Conservation (phyloP, 2,888 invertebrate species). For the Cetonia aurata region DNA sequence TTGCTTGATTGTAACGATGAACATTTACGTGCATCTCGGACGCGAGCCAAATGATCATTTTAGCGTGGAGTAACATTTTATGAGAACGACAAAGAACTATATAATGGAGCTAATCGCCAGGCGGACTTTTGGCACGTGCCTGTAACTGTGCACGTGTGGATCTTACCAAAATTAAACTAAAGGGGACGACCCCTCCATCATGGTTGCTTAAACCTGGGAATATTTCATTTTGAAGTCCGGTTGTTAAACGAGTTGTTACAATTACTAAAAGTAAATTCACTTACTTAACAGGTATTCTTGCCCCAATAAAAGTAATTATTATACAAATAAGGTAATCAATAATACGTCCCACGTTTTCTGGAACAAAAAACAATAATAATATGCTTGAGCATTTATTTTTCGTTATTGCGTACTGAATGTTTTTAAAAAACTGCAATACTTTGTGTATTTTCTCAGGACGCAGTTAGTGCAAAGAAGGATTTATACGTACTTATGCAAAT, state of each 20-base stretch:
- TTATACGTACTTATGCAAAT: too few species aligned
- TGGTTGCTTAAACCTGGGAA: conserved; percentile 56
- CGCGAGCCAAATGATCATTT: conserved; percentile 20
- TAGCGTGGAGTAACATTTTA: conserved; percentile 36
- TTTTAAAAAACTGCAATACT: too few species aligned
- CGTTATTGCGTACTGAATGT: too few species aligned
- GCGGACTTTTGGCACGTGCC: conserved; percentile 60
- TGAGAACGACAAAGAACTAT: conserved; percentile 48
- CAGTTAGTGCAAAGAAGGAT: too few species aligned
- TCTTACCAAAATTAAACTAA: conserved; percentile 45
- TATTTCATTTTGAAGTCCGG: conserved; percentile 55
- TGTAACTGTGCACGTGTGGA: conserved; percentile 31
- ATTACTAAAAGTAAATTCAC: conserved; percentile 51
- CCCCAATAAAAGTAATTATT: too few species aligned
- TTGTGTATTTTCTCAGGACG: too few species aligned
- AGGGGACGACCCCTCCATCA: conserved; percentile 50
- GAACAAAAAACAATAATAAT: too few species aligned
- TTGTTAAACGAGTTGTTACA: conserved; percentile 61
- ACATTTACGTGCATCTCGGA: conserved; percentile 23
- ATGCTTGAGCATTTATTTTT: too few species aligned
- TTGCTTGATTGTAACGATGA: conserved; percentile 29
- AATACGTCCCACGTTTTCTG: too few species aligned
- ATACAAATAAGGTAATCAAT: too few species aligned
- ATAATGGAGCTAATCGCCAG: conserved; percentile 61
- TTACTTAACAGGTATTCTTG: background rate